Evolutionary conservation across 2,888 invertebrate genomes (phyloP).

Genomic region (Eustalomyia histrio): DNA sequence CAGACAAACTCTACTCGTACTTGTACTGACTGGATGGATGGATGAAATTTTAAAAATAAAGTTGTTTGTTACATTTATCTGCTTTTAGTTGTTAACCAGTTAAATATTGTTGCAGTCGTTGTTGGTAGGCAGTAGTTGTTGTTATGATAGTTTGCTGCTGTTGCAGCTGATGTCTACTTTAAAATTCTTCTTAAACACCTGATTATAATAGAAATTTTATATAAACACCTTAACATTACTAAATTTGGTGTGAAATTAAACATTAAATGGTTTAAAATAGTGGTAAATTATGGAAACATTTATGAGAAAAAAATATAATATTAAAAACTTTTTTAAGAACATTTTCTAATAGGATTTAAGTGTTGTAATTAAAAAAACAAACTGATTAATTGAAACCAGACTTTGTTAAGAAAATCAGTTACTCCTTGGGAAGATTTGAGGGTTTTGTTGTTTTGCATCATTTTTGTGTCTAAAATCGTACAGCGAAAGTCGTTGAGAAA

Average conservation of each 20-base stretch:
- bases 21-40: background rate
- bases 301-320: background rate
- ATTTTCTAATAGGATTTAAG: too few relatives aligned
- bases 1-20: background rate
- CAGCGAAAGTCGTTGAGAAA: too few relatives aligned
- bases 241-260: constrained; percentile 59
- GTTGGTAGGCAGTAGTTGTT: constrained; percentile 38
- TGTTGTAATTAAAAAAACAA: too few relatives aligned
- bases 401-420: too few relatives aligned
- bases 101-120: background rate
- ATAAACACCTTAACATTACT: constrained; percentile 46
- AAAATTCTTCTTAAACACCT: constrained; percentile 43
- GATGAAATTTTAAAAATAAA: constrained; percentile 70
- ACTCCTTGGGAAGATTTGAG: too few relatives aligned
- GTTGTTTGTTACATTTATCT: constrained; percentile 76
- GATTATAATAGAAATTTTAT: constrained; percentile 52
- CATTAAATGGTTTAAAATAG: constrained; percentile 52
- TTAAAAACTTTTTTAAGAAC: background rate
- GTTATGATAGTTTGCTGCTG: constrained; percentile 18
- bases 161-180: constrained; percentile 28
- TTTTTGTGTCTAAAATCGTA: too few relatives aligned
- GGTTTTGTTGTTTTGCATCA: too few relatives aligned
- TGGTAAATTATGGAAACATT: background rate
- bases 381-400: too few relatives aligned
- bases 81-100: constrained; percentile 68